Evolutionary conservation across 2,797 vertebrate species (phyloP), one percentile per base, ranked within the genome.

Genomic region (Myotis daubentonii): DNA sequence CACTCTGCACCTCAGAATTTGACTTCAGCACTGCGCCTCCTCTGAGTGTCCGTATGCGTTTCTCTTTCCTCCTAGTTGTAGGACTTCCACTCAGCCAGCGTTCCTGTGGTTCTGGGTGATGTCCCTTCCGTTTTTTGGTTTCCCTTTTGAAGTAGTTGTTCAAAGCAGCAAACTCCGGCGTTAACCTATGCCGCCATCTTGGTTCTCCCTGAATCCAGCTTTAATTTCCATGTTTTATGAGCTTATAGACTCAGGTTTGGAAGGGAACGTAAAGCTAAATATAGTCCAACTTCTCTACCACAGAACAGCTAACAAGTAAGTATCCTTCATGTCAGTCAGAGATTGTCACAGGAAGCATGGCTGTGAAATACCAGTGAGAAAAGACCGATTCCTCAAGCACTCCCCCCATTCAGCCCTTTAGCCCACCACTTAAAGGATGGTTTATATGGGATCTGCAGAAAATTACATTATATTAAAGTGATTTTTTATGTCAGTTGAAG

Each of bases 401-500:
- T 95, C 94, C 72, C 20, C 5, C 89, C 19, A 44, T n/a, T 49
- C 60, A 76, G 20, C 72, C 47, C 91, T 75, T 80, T 17, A 95
- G 81, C 17, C 57, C 19, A 28, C 92, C 91, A 95, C 95, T 97
- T 94, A 96, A 97, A 95, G 88, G 71, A 16, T 8, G 96, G 62
- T 91, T 97, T 95, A 96, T 95, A 96, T 96, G 93, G 90, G 70
- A 97, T 90, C 55, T 92, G 74, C 23, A 95, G 93, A 97, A 97
- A 97, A 97, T 92, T 41, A 90, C 83, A 89, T 97, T 55, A 93
- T 93, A 91, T 97, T 97, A 97, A 97, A 97, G 93, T 91, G 79
- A 92, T 90, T 96, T 88, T 71, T 95, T 93, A 97, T 97, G 92
- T 95, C 96, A 94, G 68, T 90, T 89, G 44, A 76, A 89, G 93